Evolutionary conservation across 2,888 invertebrate species (phyloP).

Genomic region (Patella ulyssiponensis): DNA sequence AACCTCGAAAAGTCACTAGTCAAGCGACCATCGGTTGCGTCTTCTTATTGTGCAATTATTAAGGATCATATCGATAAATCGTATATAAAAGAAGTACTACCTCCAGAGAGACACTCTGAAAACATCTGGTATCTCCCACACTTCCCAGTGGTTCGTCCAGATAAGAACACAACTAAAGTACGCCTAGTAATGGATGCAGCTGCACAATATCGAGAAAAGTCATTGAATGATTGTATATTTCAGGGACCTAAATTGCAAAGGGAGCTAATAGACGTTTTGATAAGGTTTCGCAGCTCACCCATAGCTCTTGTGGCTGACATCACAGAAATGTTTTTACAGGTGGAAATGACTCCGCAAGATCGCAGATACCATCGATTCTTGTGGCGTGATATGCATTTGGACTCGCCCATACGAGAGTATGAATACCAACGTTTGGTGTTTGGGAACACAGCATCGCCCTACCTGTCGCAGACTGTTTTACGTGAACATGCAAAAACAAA

Average conservation of each 20-base stretch:
- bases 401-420: no score
- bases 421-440: no score
- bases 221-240: not conserved
- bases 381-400: no score
- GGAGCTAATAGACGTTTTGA: not conserved
- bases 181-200: not conserved
- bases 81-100: not conserved
- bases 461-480: no score
- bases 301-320: not conserved
- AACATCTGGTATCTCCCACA: not conserved
- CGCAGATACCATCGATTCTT: not conserved
- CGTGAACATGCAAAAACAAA: no score
- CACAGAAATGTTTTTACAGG: not conserved
- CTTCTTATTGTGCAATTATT: not conserved
- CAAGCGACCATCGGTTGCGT: not conserved
- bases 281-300: not conserved
- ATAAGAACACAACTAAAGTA: slow-evolving; percentile 4
- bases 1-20: not conserved
- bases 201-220: not conserved
- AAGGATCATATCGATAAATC: not conserved
- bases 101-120: not conserved
- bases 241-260: not conserved
- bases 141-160: not conserved
- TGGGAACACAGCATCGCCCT: no score
- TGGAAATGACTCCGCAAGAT: not conserved